Conservation (phyloP, 2,113 vertebrate species). For the Ardeotis arabs region DNA sequence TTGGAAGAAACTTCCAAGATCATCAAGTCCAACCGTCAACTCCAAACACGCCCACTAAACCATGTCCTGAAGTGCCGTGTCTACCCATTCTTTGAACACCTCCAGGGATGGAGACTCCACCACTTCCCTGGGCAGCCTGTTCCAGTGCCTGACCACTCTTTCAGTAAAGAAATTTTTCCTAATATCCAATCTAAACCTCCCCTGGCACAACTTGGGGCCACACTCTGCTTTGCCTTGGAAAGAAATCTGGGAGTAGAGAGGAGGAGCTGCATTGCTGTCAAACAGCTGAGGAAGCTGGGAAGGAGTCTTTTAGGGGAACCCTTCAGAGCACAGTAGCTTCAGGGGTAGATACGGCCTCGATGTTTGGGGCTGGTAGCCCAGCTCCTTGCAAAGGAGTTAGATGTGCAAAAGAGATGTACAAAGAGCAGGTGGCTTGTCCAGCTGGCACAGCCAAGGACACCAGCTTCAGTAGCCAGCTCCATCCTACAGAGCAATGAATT, state of each 20-base stretch:
- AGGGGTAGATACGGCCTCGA: too few relatives aligned
- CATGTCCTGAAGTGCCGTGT: too few relatives aligned
- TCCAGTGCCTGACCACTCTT: too few relatives aligned
- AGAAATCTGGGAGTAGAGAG: fast-evolving
- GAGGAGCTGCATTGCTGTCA: not conserved
- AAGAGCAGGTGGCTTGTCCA: not conserved
- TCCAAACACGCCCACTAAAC: too few relatives aligned
- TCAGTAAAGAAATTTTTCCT: too few relatives aligned
- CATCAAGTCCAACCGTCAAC: too few relatives aligned
- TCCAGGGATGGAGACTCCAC: too few relatives aligned
- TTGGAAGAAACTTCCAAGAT: too few relatives aligned
- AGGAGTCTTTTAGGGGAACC: not conserved
- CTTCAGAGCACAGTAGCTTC: not conserved
- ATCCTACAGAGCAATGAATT: fast-evolving
- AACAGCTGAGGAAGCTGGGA: not conserved
- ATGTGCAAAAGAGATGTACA: not conserved
- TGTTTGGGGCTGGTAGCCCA: not conserved
- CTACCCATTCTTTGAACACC: too few relatives aligned
- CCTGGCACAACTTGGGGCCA: too few relatives aligned
- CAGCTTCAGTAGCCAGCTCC: not conserved
- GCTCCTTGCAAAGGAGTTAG: not conserved
- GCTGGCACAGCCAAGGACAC: not conserved
- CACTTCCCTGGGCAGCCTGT: too few relatives aligned
- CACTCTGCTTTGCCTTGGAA: not conserved
- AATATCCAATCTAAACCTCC: too few relatives aligned